Base-by-base conservation (phyloP, 2,888 invertebrate species). In the Meganola albula region DNA sequence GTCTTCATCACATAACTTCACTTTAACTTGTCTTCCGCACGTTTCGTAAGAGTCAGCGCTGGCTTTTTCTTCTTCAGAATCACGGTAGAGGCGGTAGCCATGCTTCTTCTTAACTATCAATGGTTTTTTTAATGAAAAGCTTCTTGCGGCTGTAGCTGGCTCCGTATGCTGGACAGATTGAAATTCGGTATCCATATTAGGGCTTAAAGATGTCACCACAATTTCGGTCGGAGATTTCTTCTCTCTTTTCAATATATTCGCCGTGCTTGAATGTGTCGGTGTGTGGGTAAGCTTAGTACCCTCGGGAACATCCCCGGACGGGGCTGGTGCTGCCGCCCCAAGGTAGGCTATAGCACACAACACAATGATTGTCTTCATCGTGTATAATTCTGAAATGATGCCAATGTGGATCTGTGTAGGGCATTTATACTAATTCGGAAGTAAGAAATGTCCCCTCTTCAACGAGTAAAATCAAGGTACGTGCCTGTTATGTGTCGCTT, bases 291-390 rank as follows among this genome's bases (percentile, higher is more conserved):
- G 33, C 14, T 43, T 45, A 16, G 41, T 41, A 21, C 45, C 53
- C 29, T 59, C 53, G 13, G 54, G 40, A 30, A 53, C 49, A 5
- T 63, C 58, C 40, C 61, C 67, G 1, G 53, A 52, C 8, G 45
- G 43, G 6, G 75, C 47, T 11, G 84, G 83, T 16, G 76, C 75
- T 36, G 80, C 73, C 26, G 66, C 39, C 53, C 67, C 68, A 31
- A 71, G 49, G 21, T 67, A 51, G 37, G 57, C 71, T 54, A 80
- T 45, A 54, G 73, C 68, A 48, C 65, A 67, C 39, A 84, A 53
- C 57, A 75, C 67, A 49, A 77, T 53, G 49, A 77, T 48, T 52
- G 68, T 73, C 78, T 78, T 79, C 83, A 83, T 84, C 47, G 66
- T 77, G 63, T 52, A 59, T 45, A 58, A 44, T 51, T 27, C 47